Evolutionary conservation across 2,888 invertebrate genomes (phyloP), one percentile per base, ranked within the genome.

Genomic region (Drosophila subsilvestris): DNA sequence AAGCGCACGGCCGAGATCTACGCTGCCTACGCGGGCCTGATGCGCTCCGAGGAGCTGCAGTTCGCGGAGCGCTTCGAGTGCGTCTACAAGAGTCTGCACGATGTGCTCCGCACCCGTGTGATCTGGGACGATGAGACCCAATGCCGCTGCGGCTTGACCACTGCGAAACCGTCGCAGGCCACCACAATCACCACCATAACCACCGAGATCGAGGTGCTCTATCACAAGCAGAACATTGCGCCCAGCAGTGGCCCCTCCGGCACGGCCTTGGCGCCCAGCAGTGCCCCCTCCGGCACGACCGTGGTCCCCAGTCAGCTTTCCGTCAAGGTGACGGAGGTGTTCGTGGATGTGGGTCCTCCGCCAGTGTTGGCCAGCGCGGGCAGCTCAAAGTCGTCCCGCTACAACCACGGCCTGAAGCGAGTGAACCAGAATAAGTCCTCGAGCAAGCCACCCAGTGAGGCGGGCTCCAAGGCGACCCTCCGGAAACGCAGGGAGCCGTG

Each of bases 1-100:
- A 72, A 78, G 3, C 75, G 85, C 0, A 90, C 91, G 0, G 88
- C 90, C 0, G 80, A 86, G 49, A 69, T 90, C 0, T 87, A 79
- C 29, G 89, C 89, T 0, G 74, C 25, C 2, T 80, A 88, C 22
- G 81, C 84, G 29, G 90, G 88, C 0, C 57, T 90, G 9, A 80
- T 90, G 68, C 75, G 79, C 53, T 56, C 73, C 12, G 90, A 89
- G 22, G 76, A 86, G 63, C 57, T 58, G 32, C 80, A 77, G 32
- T 84, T 81, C n/a, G 80, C 76, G 53, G 56, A 76, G 8, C 71
- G 80, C 25, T 86, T 91, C n/a, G 68, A 78, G 32, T 81, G 78
- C 17, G 70, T 88, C 9, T 91, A 90, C 51, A 78, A 80, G 43
- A 29, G 49, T 6, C 69, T 90, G 1, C 68, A 76, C 50, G 77